Evolutionary conservation across 2,797 vertebrate species (phyloP).

Genomic region (Tadarida brasiliensis): DNA sequence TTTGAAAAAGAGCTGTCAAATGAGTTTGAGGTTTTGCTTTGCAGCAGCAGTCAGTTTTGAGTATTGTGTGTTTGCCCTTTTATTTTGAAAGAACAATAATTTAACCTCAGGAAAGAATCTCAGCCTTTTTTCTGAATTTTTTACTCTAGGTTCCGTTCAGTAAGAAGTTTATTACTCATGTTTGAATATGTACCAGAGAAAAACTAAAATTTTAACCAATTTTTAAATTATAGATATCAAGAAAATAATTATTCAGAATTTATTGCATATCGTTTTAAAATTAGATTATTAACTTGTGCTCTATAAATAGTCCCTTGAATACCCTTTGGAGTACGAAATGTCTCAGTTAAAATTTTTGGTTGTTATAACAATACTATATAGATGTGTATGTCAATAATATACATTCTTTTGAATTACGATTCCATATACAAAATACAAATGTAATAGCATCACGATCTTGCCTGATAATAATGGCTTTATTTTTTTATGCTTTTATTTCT

Average conservation of each 20-base stretch:
- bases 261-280: background rate
- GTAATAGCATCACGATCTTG: background rate
- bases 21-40: conserved; percentile 9
- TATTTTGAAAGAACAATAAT: conserved; percentile 34
- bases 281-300: conserved; percentile 58
- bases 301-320: background rate
- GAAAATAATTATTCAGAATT: conserved; percentile 52
- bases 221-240: conserved; percentile 31
- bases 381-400: background rate
- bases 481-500: conserved; percentile 28
- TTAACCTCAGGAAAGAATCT: conserved; percentile 67
- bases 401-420: conserved; percentile 48
- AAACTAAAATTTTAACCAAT: conserved; percentile 58
- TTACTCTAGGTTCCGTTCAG: conserved; percentile 74
- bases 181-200: conserved; percentile 58
- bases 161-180: conserved; percentile 26
- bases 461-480: background rate
- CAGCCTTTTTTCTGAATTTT: conserved; percentile 84
- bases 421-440: background rate
- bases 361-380: background rate
- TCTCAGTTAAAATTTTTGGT: conserved; percentile 52
- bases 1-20: conserved; percentile 29
- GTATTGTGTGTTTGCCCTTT: background rate
- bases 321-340: background rate
- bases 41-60: background rate